Evolutionary conservation across 2,888 invertebrate genomes (phyloP).

Genomic region (Pachliopta kotzebuea): DNA sequence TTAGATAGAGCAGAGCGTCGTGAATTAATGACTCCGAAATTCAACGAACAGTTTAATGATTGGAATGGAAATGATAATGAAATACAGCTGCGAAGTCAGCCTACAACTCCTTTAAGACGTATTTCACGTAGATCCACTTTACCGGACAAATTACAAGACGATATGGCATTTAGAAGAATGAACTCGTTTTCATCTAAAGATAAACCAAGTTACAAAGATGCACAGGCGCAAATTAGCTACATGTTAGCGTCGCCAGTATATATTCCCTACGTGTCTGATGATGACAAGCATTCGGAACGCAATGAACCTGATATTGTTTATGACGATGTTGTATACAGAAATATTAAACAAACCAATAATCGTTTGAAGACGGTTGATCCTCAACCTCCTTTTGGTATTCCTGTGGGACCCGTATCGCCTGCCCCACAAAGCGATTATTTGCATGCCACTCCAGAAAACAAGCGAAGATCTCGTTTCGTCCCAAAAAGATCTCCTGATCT

Average conservation of each 20-base stretch:
- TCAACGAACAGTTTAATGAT: conserved; percentile 70
- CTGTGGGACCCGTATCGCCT: conserved; percentile 89
- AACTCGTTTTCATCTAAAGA: conserved; percentile 78
- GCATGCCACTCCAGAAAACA: conserved; percentile 85
- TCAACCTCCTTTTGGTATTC: conserved; percentile 95
- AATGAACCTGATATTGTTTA: conserved; percentile 90
- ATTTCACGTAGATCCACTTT: conserved; percentile 71
- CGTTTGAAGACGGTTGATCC: conserved; percentile 86
- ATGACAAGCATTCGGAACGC: conserved; percentile 78
- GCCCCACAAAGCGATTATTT: conserved; percentile 92
- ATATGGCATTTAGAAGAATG: conserved; percentile 89
- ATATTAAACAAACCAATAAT: conserved; percentile 88
- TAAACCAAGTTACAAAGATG: conserved; percentile 62
- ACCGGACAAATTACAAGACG: conserved; percentile 86
- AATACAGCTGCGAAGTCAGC: conserved; percentile 69
- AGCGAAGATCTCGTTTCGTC: conserved; percentile 81
- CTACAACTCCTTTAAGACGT: conserved; percentile 67
- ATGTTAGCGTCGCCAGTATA: conserved; percentile 85
- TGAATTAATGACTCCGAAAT: conserved; percentile 81
- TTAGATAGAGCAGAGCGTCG: conserved; percentile 89
- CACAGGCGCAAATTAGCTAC: conserved; percentile 82
- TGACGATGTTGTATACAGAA: conserved; percentile 92
- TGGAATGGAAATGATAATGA: conserved; percentile 77
- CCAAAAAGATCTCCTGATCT: conserved; percentile 88
- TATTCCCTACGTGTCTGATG: conserved; percentile 71